Evolutionary conservation across 2,888 invertebrate genomes (phyloP).

Genomic region (Diaprepes abbreviatus): DNA sequence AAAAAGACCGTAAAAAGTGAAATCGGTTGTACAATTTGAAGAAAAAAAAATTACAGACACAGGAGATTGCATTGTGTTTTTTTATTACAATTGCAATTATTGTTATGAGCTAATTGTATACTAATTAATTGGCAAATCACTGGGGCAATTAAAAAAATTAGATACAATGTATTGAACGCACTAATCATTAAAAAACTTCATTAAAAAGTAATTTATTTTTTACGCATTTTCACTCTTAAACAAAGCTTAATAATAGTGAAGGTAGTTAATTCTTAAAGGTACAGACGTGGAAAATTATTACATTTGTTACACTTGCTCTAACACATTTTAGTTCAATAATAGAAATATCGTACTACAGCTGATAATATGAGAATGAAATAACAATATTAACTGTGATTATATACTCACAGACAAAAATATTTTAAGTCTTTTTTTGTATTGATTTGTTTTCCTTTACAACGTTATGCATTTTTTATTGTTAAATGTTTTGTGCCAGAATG

Average conservation of each 20-base stretch:
- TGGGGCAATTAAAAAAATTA: conserved; percentile 20
- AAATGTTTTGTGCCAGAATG: no score
- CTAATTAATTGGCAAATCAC: conserved; percentile 36
- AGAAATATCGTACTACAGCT: no score
- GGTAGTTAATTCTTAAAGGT: no score
- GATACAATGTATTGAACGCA: conserved; percentile 14
- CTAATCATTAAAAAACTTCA: neutral
- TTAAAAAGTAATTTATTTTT: neutral
- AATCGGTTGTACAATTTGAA: conserved; percentile 29
- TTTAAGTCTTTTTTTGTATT: no score
- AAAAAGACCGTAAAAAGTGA: conserved; percentile 31
- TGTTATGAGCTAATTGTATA: conserved; percentile 29
- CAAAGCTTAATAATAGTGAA: neutral
- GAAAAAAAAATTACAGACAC: conserved; percentile 23
- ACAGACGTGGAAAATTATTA: no score
- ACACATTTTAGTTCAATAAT: no score
- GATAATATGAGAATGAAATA: no score
- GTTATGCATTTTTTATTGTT: no score
- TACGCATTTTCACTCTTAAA: conserved; percentile 8
- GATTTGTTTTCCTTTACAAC: no score
- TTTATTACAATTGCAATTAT: neutral
- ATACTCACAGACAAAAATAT: no score
- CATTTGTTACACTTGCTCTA: no score
- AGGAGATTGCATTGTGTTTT: conserved; percentile 38
- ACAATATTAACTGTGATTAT: no score